Conservation (phyloP, 64 coral and sea anemone genomes). For the Montipora sp. region DNA sequence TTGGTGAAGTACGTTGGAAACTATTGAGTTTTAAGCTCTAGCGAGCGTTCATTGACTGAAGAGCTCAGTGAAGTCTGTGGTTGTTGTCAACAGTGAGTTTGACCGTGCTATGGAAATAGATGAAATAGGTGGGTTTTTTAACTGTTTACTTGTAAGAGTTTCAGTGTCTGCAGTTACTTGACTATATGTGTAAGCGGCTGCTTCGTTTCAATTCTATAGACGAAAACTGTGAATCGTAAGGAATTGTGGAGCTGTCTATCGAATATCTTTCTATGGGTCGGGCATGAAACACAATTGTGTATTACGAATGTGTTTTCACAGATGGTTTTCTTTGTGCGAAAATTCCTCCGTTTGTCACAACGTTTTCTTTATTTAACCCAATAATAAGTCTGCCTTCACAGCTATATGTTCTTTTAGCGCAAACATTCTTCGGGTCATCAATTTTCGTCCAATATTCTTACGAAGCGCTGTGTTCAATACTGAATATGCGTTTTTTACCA, state of each 20-base stretch:
- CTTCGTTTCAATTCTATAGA: not conserved
- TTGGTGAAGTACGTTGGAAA: conserved; percentile 19
- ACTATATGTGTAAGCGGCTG: not conserved
- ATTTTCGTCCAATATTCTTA: too few species aligned
- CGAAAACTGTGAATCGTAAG: not conserved
- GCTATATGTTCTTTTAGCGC: not conserved
- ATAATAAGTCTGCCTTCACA: not conserved
- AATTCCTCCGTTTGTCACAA: not conserved
- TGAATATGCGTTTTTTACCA: too few species aligned
- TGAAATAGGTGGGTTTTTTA: conserved; percentile 22
- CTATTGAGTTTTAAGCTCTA: not conserved
- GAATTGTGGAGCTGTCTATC: not conserved
- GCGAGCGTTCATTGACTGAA: not conserved
- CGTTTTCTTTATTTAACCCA: not conserved
- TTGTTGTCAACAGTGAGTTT: not conserved
- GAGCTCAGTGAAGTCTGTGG: not conserved
- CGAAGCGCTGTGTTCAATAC: too few species aligned
- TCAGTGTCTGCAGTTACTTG: not conserved
- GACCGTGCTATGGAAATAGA: conserved; percentile 19
- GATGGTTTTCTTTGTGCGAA: conserved; percentile 10
- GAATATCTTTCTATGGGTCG: too few species aligned
- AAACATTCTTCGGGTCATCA: not conserved
- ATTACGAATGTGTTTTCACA: not conserved
- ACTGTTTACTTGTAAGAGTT: not conserved
- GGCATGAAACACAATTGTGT: too few species aligned